Base-by-base conservation (phyloP, 2,113 vertebrate species). In the Phylloscopus whistleri region DNA sequence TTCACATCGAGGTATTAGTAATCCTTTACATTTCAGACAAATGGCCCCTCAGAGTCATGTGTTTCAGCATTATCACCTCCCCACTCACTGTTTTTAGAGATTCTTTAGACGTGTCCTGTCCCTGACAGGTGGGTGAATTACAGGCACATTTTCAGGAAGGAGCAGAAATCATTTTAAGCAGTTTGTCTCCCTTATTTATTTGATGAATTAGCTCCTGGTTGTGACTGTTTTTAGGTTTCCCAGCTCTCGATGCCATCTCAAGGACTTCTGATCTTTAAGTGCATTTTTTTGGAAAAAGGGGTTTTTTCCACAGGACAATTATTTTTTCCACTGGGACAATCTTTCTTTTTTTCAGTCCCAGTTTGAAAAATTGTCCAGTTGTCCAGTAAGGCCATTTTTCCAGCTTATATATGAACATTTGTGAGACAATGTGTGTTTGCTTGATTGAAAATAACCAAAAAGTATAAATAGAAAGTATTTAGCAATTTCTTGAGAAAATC, bases 81-180 rank as follows among this genome's bases (percentile, higher is more conserved):
- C 76, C 20, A 46, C 17, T 58, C 16, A 19, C 4, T 43, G 1
- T 28, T 33, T 46, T 4, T 28, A 33, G 17, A 76, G 67, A 59
- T 68, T 48, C 82, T 35, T 77, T 56, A 56, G 49, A 23, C 23
- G 33, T 35, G 18, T 28, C 16, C 23, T 83, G 68, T 72, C 56
- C 39, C 39, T 46, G 18, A 41, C 77, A n/a, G n/a, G n/a, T n/a
- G 23, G 5, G 9, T 41, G 69, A 77, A 39, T 64, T 59, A 17
- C 0, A 0, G 39, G 15, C 13, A 43, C 5, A 6, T 7, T 17
- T 10, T 69, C 70, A 53, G 14, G 31, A 64, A 79, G 26, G 16
- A 49, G 15, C 16, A 76, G 39, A 30, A n/a, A 43, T 78, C 16
- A 44, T 63, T 59, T 58, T 28, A n/a, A 79, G 23, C 23, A 75